Evolutionary conservation across 2,797 vertebrate genomes (phyloP), one percentile per base, ranked within the genome.

Genomic region (Bradypus variegatus): DNA sequence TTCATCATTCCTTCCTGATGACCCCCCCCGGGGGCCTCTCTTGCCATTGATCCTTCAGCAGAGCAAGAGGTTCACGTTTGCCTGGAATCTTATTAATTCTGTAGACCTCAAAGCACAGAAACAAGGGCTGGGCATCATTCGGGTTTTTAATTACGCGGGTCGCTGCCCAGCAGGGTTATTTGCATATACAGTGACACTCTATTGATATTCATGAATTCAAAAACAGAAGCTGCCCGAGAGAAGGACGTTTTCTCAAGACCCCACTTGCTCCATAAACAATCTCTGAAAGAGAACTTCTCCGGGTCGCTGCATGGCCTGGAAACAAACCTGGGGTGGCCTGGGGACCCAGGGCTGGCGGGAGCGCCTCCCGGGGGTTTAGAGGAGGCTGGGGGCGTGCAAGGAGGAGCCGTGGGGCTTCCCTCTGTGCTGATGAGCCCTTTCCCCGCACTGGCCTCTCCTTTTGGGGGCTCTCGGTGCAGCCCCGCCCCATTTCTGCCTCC

Each of bases 181-280:
- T 91, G 85, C 91, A 91, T 91, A 72, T 62, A 50, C 77, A 67
- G 38, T 62, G 23, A 65, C 75, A 70, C 38, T 12, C 5, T 18
- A 70, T 89, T 90, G 45, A 78, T 92, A 88, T 92, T 94, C 94
- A 95, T 95, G 91, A 91, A 92, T 91, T 92, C 38, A 18, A 81
- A 94, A 82, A 60, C 29, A 90, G 84, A 90, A 86, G 41, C 91
- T 86, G 21, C 29, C 4, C 29, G 33, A 50, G 41, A 16, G 7
- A 50, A n/a, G 10, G 77, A 33, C 10, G 27, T 81, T 90, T 91
- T 88, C 72, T 77, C 12, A 15, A 81, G 55, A 67, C 60, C 29
- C 76, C 64, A 69, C 25, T 33, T 50, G 50, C 53, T 38, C 48
- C 69, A 36, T 23, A 25, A 48, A 82, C 29, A 64, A 82, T 64